These are phyloP conservation scores for Drosophila novamexicana DNA, from an alignment of 1,140 invertebrate genomes.

Conservation along the genomic window DNA sequence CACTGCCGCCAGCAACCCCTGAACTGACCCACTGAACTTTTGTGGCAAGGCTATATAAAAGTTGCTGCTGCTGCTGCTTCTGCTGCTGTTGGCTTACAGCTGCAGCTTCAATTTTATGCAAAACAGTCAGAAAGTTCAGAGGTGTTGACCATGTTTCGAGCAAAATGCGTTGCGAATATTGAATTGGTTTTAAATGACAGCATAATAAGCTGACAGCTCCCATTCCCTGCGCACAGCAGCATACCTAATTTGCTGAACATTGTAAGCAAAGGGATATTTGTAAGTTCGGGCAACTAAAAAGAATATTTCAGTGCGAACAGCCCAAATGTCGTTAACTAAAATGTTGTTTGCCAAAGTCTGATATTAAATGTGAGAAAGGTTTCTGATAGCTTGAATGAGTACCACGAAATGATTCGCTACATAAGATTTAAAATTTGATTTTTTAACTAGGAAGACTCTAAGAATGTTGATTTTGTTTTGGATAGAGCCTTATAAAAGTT, in stretches of 20 bases:
- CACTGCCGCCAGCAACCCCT: slow-evolving; percentile 8
- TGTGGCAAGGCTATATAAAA: slow-evolving; percentile 42
- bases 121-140: slow-evolving; percentile 71
- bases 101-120: slow-evolving; percentile 56
- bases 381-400: too few relatives aligned
- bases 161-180: slow-evolving; percentile 69
- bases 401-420: too few relatives aligned
- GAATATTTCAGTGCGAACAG: too few relatives aligned
- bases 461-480: too few relatives aligned
- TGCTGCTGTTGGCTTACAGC: too few relatives aligned
- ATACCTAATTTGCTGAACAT: slow-evolving; percentile 1
- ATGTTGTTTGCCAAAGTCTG: too few relatives aligned
- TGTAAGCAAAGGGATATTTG: background rate
- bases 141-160: slow-evolving; percentile 69
- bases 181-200: slow-evolving; percentile 79
- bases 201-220: slow-evolving; percentile 63
- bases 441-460: too few relatives aligned
- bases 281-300: too few relatives aligned
- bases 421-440: too few relatives aligned
- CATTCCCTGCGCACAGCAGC: background rate
- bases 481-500: too few relatives aligned
- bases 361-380: too few relatives aligned
- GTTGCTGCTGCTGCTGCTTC: slow-evolving; percentile 20
- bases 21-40: slow-evolving; percentile 47
- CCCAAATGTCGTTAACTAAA: too few relatives aligned